Conservation (phyloP, 2,888 invertebrate species). For the Yponomeuta evonymella region DNA sequence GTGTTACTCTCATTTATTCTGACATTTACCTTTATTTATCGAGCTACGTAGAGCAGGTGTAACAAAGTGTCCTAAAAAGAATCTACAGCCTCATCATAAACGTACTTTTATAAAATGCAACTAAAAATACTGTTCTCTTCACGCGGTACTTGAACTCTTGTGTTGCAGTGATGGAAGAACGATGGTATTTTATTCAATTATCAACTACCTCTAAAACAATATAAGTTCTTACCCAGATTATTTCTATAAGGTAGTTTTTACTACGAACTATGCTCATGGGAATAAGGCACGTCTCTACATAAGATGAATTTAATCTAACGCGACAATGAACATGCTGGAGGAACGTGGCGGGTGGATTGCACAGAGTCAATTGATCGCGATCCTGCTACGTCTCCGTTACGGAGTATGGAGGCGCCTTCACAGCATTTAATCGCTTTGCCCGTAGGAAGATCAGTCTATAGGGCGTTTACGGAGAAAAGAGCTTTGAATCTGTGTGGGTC, state of each 20-base stretch:
- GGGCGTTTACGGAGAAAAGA: neutral
- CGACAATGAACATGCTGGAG: neutral
- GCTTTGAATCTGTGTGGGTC: neutral
- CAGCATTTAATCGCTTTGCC: neutral
- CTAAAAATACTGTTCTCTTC: no score
- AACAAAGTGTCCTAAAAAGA: neutral
- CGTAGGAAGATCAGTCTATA: neutral
- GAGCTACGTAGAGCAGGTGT: neutral
- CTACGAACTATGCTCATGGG: no score
- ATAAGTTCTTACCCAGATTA: no score
- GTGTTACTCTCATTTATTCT: constrained; percentile 13
- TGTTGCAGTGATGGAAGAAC: no score
- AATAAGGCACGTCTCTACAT: no score
- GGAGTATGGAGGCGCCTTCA: neutral
- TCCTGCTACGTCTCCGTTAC: neutral
- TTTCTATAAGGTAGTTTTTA: no score
- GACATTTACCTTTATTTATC: constrained; percentile 7
- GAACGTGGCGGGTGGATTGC: neutral
- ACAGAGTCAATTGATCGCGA: neutral
- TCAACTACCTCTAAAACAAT: no score
- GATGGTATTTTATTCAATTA: no score
- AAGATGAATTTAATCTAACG: neutral
- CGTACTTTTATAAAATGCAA: no score
- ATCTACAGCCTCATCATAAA: neutral
- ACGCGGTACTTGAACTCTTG: no score